These are phyloP conservation scores for Orientallactaga bullata DNA, from an alignment of 2,113 vertebrate genomes.

Conservation along the genomic window DNA sequence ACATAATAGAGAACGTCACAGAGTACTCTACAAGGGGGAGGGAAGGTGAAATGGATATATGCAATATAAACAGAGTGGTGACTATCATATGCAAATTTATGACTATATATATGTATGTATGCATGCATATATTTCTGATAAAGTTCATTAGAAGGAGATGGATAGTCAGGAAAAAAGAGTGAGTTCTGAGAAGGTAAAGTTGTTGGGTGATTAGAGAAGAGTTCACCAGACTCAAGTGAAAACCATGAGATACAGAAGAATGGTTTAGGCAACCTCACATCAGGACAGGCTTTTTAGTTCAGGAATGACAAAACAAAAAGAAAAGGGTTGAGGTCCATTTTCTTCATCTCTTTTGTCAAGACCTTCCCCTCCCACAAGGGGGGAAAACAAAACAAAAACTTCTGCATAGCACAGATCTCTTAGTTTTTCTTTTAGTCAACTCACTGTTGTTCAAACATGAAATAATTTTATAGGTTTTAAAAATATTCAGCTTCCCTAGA, in stretches of 20 bases:
- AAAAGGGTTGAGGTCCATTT: conserved; percentile 5
- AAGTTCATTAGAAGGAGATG: conserved; percentile 21
- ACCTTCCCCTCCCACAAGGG: not conserved
- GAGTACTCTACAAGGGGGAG: not conserved
- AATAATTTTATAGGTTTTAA: conserved; percentile 6
- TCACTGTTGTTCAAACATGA: conserved; percentile 34
- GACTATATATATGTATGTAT: not conserved
- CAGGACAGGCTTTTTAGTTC: not conserved
- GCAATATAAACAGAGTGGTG: not conserved
- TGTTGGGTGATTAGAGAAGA: not conserved
- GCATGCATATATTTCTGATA: not conserved
- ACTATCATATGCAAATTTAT: not conserved
- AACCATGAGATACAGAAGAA: conserved; percentile 10
- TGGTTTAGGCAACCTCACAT: not conserved
- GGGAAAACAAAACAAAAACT: not conserved
- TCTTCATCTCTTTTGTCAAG: conserved; percentile 28
- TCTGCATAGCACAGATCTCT: not conserved
- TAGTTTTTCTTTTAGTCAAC: not conserved
- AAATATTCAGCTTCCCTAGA: conserved; percentile 70
- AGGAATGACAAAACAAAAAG: not conserved
- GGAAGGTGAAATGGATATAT: not conserved
- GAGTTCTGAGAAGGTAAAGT: not conserved
- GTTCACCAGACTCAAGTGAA: not conserved
- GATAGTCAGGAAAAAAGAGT: not conserved
- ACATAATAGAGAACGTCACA: not conserved